A percentile compares a stretch with the other conserved stretches of the same genome.
phyloP scores from a whole-genome alignment of 2,113 vertebrate species.

The Mus spicilegus region DNA sequence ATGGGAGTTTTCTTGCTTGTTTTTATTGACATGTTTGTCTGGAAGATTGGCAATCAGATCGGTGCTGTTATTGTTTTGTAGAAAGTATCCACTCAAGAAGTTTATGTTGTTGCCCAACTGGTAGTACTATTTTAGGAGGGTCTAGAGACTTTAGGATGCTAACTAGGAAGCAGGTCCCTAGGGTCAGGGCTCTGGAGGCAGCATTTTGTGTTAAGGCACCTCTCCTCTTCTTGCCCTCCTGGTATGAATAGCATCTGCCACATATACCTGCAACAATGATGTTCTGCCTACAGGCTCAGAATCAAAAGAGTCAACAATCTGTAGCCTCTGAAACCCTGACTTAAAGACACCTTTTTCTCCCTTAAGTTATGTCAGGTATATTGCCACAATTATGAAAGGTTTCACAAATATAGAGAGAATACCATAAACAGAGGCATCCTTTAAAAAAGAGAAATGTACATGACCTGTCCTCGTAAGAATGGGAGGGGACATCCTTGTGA shows the following conservation, averaged over 20 bases:
- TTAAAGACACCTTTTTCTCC: neutral
- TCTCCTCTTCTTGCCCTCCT: neutral
- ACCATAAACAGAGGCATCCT: neutral
- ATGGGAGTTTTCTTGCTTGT: neutral
- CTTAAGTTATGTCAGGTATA: neutral
- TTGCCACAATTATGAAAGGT: neutral
- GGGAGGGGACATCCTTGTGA: too few species aligned
- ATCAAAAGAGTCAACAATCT: neutral
- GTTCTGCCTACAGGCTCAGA: neutral
- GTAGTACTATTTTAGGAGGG: neutral
- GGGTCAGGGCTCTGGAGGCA: neutral
- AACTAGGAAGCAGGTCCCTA: neutral
- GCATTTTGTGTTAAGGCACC: neutral
- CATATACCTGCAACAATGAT: neutral
- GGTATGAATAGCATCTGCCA: neutral
- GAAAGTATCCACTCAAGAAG: neutral
- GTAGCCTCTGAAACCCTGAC: neutral
- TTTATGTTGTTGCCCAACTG: neutral
- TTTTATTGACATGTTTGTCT: neutral
- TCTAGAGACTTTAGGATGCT: neutral
- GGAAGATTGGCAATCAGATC: neutral
- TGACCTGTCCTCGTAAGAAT: neutral
- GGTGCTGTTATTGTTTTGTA: neutral
- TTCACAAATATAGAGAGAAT: neutral
- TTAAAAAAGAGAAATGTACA: conserved; percentile 29